Evolutionary conservation across 2,797 vertebrate genomes (phyloP).

Genomic region (Lacerta bilineata): DNA sequence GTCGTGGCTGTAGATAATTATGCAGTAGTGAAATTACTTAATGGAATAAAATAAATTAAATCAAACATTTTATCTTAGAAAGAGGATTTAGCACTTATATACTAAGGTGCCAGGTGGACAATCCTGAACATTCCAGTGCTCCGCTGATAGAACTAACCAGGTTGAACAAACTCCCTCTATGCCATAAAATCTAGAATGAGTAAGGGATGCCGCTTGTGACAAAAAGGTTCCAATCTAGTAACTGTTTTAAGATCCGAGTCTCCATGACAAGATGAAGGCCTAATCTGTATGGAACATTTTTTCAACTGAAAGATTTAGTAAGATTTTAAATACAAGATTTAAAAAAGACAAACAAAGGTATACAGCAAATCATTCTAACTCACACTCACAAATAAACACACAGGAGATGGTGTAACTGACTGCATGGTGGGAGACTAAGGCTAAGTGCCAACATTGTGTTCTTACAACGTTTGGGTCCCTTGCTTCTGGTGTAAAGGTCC

Average conservation of each 20-base stretch:
- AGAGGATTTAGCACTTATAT: conserved; percentile 56
- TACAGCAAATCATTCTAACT: neutral
- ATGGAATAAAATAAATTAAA: conserved; percentile 69
- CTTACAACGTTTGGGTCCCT: neutral
- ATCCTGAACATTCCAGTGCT: conserved; percentile 10
- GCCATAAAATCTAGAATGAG: neutral
- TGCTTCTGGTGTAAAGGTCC: neutral
- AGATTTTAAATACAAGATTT: neutral
- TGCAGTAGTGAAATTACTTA: conserved; percentile 71
- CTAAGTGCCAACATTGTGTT: neutral
- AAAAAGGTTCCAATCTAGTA: neutral
- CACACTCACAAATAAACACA: neutral
- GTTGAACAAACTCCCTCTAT: neutral
- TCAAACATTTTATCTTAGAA: conserved; percentile 70
- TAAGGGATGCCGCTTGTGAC: neutral
- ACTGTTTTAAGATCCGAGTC: neutral
- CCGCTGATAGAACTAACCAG: neutral
- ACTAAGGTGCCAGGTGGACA: conserved; percentile 56
- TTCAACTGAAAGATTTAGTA: neutral
- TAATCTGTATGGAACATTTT: neutral
- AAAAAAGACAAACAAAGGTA: no score
- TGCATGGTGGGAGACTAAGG: neutral
- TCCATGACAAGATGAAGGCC: neutral
- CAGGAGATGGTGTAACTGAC: neutral
- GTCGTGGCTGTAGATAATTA: conserved; percentile 69